A percentile compares a stretch with the other conserved stretches of the same genome.
Conservation (phyloP, 2,797 vertebrate species). For the Leucoraja ocellata region DNA sequence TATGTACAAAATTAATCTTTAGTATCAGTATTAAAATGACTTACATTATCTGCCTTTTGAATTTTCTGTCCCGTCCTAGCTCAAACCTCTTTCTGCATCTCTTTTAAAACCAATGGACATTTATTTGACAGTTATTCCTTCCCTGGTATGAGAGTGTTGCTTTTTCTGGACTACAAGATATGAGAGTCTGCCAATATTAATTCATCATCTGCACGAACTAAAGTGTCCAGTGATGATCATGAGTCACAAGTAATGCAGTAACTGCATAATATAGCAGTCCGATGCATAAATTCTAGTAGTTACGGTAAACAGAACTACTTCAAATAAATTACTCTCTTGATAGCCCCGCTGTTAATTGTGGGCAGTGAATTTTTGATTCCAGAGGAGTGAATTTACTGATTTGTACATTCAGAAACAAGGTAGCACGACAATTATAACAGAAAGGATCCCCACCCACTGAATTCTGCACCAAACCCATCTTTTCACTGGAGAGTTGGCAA, state of each 20-base stretch:
- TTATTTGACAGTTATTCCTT: background rate
- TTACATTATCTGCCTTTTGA: background rate
- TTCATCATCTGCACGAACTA: background rate
- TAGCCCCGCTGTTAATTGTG: background rate
- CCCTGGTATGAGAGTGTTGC: background rate
- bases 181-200: background rate
- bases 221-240: background rate
- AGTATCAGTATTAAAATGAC: background rate
- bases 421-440: background rate
- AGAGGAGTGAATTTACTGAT: background rate
- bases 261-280: background rate
- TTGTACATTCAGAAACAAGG: background rate
- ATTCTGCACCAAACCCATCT: background rate
- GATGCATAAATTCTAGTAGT: background rate
- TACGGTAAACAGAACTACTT: background rate
- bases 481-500: background rate
- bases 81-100: background rate
- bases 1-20: background rate
- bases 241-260: conserved; percentile 18
- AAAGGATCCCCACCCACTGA: background rate
- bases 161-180: background rate
- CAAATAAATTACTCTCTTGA: background rate
- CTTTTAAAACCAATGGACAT: background rate
- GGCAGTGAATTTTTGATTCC: background rate
- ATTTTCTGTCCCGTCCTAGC: background rate